Conservation (phyloP, 2,797 vertebrate species). For the Brotula barbata region DNA sequence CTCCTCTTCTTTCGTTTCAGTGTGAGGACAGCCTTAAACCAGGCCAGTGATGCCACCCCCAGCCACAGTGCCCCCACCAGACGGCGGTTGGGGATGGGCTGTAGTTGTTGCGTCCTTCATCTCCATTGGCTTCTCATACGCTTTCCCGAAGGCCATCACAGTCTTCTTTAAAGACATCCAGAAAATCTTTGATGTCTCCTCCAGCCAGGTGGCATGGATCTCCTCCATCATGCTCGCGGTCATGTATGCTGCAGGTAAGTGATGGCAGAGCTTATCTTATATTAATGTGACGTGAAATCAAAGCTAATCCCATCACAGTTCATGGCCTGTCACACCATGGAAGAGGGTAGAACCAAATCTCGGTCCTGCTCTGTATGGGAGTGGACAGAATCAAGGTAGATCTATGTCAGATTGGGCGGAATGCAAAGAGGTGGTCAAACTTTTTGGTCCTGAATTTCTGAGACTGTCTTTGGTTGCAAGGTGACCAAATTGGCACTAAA, state of each 20-base stretch:
- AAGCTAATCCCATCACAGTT: too few relatives aligned
- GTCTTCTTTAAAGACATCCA: constrained; percentile 99
- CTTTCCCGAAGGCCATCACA: constrained; percentile 95
- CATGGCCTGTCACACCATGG: too few relatives aligned
- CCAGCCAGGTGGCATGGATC: constrained; percentile 96
- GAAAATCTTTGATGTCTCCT: constrained; percentile 86
- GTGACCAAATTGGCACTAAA: too few relatives aligned
- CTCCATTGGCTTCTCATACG: constrained; percentile 98
- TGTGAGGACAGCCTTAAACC: constrained; percentile 35
- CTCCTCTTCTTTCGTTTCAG: constrained; percentile 44
- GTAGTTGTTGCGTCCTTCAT: constrained; percentile 91
- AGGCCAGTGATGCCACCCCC: constrained; percentile 82
- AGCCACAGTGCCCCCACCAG: constrained; percentile 81
- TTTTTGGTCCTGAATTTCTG: too few relatives aligned
- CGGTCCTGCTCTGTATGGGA: too few relatives aligned
- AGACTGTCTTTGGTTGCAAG: too few relatives aligned
- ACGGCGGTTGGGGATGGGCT: constrained; percentile 96
- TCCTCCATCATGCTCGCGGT: constrained; percentile 97
- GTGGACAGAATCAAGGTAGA: too few relatives aligned
- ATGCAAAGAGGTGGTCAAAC: too few relatives aligned
- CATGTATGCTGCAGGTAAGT: constrained; percentile 97
- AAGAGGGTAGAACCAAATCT: too few relatives aligned
- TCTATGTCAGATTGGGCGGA: too few relatives aligned
- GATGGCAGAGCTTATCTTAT: accelerated
- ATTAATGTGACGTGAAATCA: not conserved